Conservation (phyloP, 2,888 invertebrate species). For the Pseudococcus viburni region DNA sequence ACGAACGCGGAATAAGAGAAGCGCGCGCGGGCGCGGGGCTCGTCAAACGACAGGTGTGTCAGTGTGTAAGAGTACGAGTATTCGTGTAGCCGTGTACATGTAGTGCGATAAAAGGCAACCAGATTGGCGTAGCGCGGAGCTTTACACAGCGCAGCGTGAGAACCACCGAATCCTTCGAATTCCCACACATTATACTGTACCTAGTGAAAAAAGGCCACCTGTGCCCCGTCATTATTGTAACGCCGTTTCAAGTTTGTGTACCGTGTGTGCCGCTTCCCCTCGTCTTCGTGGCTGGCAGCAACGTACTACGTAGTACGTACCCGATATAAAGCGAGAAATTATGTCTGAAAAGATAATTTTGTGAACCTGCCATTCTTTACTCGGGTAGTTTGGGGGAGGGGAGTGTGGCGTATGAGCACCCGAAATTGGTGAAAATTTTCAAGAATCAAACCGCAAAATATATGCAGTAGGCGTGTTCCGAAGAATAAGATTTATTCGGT, state of each 20-base stretch:
- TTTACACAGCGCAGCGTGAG: conserved; percentile 56
- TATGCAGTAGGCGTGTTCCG: too few species aligned
- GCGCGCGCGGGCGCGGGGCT: not conserved
- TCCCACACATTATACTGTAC: conserved; percentile 62
- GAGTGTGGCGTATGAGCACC: too few species aligned
- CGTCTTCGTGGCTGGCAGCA: not conserved
- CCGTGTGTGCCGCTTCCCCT: not conserved
- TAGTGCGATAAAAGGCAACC: conserved; percentile 2
- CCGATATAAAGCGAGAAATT: too few species aligned
- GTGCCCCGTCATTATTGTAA: conserved; percentile 56
- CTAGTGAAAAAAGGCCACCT: conserved; percentile 54
- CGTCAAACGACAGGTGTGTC: conserved; percentile 17
- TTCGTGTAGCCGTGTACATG: not conserved
- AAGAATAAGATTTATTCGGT: too few species aligned
- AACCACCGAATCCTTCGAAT: conserved; percentile 61
- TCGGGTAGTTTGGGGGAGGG: too few species aligned
- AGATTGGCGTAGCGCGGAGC: conserved; percentile 56
- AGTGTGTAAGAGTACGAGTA: not conserved
- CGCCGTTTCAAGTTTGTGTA: conserved; percentile 32
- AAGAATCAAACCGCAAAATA: too few species aligned
- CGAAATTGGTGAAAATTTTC: too few species aligned
- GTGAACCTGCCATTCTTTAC: too few species aligned
- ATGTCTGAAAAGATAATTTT: too few species aligned
- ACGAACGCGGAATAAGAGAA: too few species aligned
- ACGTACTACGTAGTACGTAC: not conserved